Percentiles rank a stretch among this genome's conserved stretches.
Conservation (phyloP, 1,140 invertebrate genomes). For the Drosophila rufa region DNA sequence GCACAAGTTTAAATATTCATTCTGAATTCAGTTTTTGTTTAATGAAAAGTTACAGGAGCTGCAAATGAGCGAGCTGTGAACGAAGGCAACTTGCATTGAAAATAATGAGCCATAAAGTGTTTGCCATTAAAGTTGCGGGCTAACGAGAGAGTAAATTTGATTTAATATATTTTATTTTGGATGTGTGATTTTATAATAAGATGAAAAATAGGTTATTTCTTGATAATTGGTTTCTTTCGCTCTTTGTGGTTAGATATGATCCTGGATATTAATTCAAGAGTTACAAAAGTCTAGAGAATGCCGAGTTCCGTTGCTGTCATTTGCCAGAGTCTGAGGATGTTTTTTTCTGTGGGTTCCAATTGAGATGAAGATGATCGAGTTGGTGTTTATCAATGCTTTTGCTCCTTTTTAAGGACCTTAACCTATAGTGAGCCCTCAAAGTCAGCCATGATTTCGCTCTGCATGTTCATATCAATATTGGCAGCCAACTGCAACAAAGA, state of each 20-base stretch:
- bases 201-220: too few relatives aligned
- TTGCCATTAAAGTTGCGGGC: constrained; percentile 49
- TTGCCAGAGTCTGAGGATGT: too few relatives aligned
- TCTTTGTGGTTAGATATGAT: too few relatives aligned
- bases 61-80: constrained; percentile 50
- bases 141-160: neutral
- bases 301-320: too few relatives aligned
- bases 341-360: too few relatives aligned
- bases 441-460: neutral
- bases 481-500: neutral
- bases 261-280: too few relatives aligned
- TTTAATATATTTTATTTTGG: too few relatives aligned
- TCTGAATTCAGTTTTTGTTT: constrained; percentile 55
- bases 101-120: constrained; percentile 75
- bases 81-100: constrained; percentile 56
- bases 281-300: too few relatives aligned
- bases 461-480: constrained; percentile 1
- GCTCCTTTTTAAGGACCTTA: neutral
- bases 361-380: too few relatives aligned
- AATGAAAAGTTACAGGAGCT: constrained; percentile 68
- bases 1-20: constrained; percentile 68
- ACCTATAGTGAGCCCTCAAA: neutral
- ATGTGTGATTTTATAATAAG: too few relatives aligned
- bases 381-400: too few relatives aligned
- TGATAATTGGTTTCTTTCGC: too few relatives aligned